These are phyloP conservation scores for Apamea sordens DNA, from an alignment of 2,888 invertebrate genomes.

Conservation along the genomic window DNA sequence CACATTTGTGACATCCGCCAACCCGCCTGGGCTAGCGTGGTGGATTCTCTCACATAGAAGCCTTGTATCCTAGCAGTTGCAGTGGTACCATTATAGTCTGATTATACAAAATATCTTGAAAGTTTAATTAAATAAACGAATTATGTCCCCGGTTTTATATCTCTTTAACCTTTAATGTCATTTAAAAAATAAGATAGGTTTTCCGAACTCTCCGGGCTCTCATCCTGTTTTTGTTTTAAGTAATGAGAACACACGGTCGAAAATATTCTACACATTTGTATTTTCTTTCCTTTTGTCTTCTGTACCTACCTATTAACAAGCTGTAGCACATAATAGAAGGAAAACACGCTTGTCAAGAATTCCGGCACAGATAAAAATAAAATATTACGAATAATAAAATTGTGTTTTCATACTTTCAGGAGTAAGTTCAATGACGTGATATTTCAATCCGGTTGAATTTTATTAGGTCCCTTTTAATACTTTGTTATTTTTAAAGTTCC, in stretches of 20 bases:
- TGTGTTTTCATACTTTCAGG: neutral
- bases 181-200: conserved; percentile 38
- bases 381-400: neutral
- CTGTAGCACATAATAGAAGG: too few species aligned
- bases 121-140: conserved; percentile 14
- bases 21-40: neutral
- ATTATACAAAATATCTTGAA: neutral
- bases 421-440: neutral
- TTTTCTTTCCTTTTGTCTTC: conserved; percentile 27
- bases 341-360: neutral
- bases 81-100: neutral
- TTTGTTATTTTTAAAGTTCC: neutral
- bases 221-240: conserved; percentile 46
- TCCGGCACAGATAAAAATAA: neutral
- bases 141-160: conserved; percentile 25
- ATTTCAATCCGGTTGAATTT: neutral
- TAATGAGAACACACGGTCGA: conserved; percentile 42
- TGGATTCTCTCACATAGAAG: neutral
- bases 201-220: conserved; percentile 11
- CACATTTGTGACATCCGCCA: neutral
- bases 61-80: neutral
- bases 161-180: conserved; percentile 39
- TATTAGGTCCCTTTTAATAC: neutral
- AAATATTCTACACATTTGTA: conserved; percentile 14
- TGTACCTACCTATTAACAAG: neutral